Evolutionary conservation across 2,888 invertebrate species (phyloP), one percentile per base, ranked within the genome.

Genomic region (Cataglyphis rosenhaueri): DNA sequence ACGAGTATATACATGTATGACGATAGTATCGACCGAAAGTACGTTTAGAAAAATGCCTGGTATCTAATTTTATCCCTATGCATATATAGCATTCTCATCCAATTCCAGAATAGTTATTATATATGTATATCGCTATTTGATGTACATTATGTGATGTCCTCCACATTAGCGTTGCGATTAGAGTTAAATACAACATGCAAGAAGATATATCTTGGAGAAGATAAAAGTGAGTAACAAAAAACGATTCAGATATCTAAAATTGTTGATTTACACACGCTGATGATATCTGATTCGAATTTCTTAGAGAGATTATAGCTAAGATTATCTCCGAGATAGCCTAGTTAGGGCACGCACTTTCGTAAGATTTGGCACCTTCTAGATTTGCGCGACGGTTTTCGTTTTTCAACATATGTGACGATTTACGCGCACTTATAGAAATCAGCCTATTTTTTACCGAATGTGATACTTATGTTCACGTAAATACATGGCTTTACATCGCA

Each of bases 401-500:
- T 48, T 75, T 73, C 44, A 4, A 57, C 38, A 25, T 52, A 35
- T 59, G 35, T 66, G 73, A 52, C 65, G 55, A 32, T 12, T 44
- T 44, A 57, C 18, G 21, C 1, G 29, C 48, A 38, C 15, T 52
- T 55, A 75, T 18, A 25, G 29, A 70, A 71, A 79, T 79, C 86
- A 92, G 88, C 83, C 83, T 91, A 92, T 90, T 52, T 44, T 18
- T 90, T 87, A 90, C 88, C 90, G 89, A 92, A 91, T 93, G 93
- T 93, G 93, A 93, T 93, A 93, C 89, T 93, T 92, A 91, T 88
- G 88, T 92, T 93, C 55, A 55, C 70, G 62, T 65, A 52, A 52
- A 73, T 62, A 71, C 62, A 71, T 82, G 52, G 75, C 25, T 82
- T 71, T 32, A 83, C 62, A 83, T 32, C 64, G 78, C 82, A 68